Percentiles rank a stretch among this genome's conserved stretches.
phyloP scores from a whole-genome alignment of 1,140 invertebrate genomes.

The Caenorhabditis briggsae region DNA sequence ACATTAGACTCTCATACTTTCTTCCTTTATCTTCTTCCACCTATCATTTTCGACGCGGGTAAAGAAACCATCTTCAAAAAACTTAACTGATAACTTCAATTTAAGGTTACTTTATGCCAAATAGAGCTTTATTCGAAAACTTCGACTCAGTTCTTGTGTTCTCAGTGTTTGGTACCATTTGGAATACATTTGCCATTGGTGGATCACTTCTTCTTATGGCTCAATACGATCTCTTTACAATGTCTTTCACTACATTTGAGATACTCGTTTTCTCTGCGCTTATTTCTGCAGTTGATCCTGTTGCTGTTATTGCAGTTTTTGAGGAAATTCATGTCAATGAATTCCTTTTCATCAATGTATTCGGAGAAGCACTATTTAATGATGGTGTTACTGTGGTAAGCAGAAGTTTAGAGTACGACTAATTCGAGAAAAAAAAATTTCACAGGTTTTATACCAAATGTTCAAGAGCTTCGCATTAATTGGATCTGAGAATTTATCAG shows the following conservation, averaged over 20 bases:
- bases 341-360: slow-evolving; percentile 97
- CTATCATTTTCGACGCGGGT: slow-evolving; percentile 80
- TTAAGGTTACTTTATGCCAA: slow-evolving; percentile 73
- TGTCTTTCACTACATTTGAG: slow-evolving; percentile 82
- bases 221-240: slow-evolving; percentile 62
- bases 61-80: neutral
- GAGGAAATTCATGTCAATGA: slow-evolving; percentile 95
- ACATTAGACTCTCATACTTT: slow-evolving; percentile 67
- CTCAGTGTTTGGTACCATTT: slow-evolving; percentile 68
- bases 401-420: neutral
- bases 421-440: neutral
- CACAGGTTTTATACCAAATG: slow-evolving; percentile 88
- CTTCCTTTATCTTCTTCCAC: slow-evolving; percentile 77
- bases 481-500: slow-evolving; percentile 70
- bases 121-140: slow-evolving; percentile 72
- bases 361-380: slow-evolving; percentile 97
- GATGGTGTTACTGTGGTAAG: slow-evolving; percentile 91
- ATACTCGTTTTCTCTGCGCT: slow-evolving; percentile 92
- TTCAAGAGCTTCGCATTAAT: slow-evolving; percentile 86
- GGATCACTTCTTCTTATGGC: slow-evolving; percentile 59
- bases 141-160: slow-evolving; percentile 68
- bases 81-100: neutral
- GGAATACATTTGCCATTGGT: slow-evolving; percentile 69
- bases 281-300: slow-evolving; percentile 99
- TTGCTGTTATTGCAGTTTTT: slow-evolving; percentile 94